A percentile compares a stretch with the other conserved stretches of the same genome.
Conservation (phyloP, 1,140 invertebrate species). For the Pentalonia nigronervosa region DNA sequence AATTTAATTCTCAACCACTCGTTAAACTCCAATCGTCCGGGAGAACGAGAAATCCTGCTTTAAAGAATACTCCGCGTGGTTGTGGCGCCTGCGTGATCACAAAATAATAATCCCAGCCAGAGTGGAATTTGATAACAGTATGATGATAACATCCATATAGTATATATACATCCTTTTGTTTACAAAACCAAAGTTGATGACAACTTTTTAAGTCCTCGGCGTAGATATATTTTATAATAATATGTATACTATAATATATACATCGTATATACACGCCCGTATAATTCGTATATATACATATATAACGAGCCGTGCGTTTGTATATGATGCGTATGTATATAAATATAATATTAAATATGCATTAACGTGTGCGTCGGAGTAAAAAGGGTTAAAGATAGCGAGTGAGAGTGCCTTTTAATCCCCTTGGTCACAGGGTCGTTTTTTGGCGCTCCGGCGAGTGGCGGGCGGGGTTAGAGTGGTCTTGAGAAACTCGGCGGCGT, state of each 20-base stretch:
- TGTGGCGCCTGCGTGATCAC: slow-evolving; percentile 7
- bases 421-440: slow-evolving; percentile 55
- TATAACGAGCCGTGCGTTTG: not conserved
- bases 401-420: slow-evolving; percentile 57
- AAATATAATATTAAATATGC: slow-evolving; percentile 56
- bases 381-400: slow-evolving; percentile 57
- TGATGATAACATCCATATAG: slow-evolving; percentile 35
- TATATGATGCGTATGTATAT: not conserved
- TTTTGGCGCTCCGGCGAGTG: slow-evolving; percentile 36
- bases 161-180: slow-evolving; percentile 11
- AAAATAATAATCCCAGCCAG: slow-evolving; percentile 29
- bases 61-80: not conserved
- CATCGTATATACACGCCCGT: not conserved
- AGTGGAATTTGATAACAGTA: slow-evolving; percentile 53
- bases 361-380: slow-evolving; percentile 56
- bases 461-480: slow-evolving; percentile 45
- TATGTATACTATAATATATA: not conserved
- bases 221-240: not conserved
- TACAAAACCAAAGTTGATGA: slow-evolving; percentile 53
- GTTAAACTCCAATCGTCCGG: slow-evolving; percentile 3
- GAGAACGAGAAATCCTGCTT: slow-evolving; percentile 14
- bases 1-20: not conserved
- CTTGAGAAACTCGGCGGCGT: slow-evolving; percentile 50
- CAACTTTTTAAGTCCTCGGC: slow-evolving; percentile 55
- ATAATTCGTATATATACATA: not conserved